These are phyloP conservation scores for Temnothorax unifasciatus DNA, from an alignment of 2,888 invertebrate species.

Conservation along the genomic window DNA sequence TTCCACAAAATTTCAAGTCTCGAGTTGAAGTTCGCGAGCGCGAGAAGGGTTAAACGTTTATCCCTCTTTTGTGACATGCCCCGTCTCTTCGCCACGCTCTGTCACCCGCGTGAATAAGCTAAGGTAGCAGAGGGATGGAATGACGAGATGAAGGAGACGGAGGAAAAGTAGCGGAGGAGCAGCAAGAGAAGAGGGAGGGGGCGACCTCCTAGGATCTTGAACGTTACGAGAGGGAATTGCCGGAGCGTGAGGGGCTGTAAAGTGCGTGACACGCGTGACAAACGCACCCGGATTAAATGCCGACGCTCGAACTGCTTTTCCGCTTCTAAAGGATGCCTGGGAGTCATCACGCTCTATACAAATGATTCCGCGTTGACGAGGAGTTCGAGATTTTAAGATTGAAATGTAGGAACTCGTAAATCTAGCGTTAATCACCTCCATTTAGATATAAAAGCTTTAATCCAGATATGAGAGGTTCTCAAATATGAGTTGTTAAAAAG, in stretches of 20 bases:
- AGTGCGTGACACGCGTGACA: conserved; percentile 71
- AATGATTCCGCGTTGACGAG: conserved; percentile 44
- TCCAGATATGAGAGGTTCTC: background rate
- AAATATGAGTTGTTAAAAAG: background rate
- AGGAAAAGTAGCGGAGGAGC: conserved; percentile 24
- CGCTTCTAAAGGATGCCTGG: conserved; percentile 29
- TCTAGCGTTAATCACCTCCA: conserved; percentile 7
- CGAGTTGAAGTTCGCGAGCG: conserved; percentile 44
- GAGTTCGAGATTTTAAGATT: conserved; percentile 38
- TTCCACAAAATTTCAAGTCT: conserved; percentile 62
- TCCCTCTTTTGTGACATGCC: conserved; percentile 50
- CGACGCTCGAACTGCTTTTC: conserved; percentile 40
- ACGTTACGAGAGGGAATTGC: conserved; percentile 66
- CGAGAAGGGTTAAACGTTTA: conserved; percentile 61
- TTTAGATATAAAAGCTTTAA: background rate
- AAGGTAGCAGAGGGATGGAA: conserved; percentile 42
- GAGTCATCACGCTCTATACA: conserved; percentile 40
- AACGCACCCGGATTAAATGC: conserved; percentile 64
- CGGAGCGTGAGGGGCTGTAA: conserved; percentile 59
- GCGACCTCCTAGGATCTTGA: conserved; percentile 59
- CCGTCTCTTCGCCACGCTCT: conserved; percentile 53
- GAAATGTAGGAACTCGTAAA: background rate
- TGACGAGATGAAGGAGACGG: background rate
- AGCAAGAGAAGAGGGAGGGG: conserved; percentile 14
- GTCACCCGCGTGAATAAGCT: conserved; percentile 61